Evolutionary conservation across 2,888 invertebrate genomes (phyloP), one percentile per base, ranked within the genome.

Genomic region (Sarcophaga carnaria): DNA sequence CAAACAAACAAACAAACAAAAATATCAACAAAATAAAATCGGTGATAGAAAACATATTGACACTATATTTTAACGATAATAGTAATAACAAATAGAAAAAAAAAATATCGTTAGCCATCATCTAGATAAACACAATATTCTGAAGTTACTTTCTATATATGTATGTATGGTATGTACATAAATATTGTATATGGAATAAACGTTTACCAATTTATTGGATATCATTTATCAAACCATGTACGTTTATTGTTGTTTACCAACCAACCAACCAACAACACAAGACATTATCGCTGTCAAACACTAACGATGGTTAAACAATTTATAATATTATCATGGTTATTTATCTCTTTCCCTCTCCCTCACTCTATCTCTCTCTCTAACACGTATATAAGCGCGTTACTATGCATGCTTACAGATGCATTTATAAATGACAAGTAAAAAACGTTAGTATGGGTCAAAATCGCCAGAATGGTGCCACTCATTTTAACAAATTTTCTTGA

Each of bases 191-290:
- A 37, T 37, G 37, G 0, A 2, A 37, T 37, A 37, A 37, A 37
- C 3, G 2, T 10, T 37, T 37, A 37, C 37, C 37, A 37, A 37
- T 37, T 10, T 37, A 37, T 37, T 37, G 37, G 37, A 89, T 89
- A 89, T 90, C 91, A 92, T 91, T 92, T 92, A 91, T 92, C 90
- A 91, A 54, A 89, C 83, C 59, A 66, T 71, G 20, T 20, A 67
- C 62, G 60, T 70, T 75, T 64, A 64, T 67, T 62, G n/a, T 45
- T 80, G 22, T 66, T 79, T 80, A 70, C 60, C 4, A 47, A 84
- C 80, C 63, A 69, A 62, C n/a, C n/a, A 62, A 2, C 20, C 10
- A 62, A 62, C 45, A 79, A 69, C 62, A 60, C 59, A 54, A 20
- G 17, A 74, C 59, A 67, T 71, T 72, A 62, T 71, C 77, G 69